These are phyloP conservation scores for Sebastes minor DNA, from an alignment of 2,797 vertebrate genomes.

Conservation along the genomic window DNA sequence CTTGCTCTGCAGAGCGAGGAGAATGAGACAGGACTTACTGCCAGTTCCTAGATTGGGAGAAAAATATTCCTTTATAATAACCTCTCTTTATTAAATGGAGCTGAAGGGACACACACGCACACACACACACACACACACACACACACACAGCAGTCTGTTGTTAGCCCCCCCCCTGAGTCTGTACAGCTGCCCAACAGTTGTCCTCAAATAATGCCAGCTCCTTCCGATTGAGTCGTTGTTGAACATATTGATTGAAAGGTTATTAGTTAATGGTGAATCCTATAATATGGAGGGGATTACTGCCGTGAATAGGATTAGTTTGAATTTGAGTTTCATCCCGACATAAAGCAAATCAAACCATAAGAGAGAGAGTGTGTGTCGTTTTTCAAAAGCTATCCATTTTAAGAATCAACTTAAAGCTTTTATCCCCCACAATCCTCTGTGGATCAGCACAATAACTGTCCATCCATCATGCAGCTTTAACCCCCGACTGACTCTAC, in stretches of 20 bases:
- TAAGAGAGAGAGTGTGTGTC: neutral
- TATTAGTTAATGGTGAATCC: conserved; percentile 26
- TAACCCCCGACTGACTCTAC: neutral
- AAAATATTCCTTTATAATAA: conserved; percentile 71
- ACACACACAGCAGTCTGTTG: conserved; percentile 11
- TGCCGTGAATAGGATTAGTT: conserved; percentile 10
- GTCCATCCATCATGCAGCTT: neutral
- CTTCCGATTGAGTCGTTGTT: conserved; percentile 26
- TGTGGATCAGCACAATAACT: neutral
- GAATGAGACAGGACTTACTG: conserved; percentile 71
- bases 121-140: conserved; percentile 40
- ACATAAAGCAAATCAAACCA: neutral
- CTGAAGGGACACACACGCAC: conserved; percentile 33
- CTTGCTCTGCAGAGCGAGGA: conserved; percentile 70
- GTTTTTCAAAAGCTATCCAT: neutral
- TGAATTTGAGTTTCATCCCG: neutral
- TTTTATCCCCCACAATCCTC: neutral
- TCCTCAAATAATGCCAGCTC: neutral
- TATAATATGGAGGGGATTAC: neutral
- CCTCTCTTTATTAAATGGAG: conserved; percentile 69
- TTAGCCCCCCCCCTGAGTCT: neutral
- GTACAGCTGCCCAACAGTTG: conserved; percentile 28
- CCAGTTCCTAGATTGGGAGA: conserved; percentile 65
- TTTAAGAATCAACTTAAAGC: neutral
- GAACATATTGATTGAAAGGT: conserved; percentile 24